A percentile compares a stretch with the other conserved stretches of the same genome.
phyloP scores from a whole-genome alignment of 2,888 invertebrate genomes.

The Heliconius ethilla region DNA sequence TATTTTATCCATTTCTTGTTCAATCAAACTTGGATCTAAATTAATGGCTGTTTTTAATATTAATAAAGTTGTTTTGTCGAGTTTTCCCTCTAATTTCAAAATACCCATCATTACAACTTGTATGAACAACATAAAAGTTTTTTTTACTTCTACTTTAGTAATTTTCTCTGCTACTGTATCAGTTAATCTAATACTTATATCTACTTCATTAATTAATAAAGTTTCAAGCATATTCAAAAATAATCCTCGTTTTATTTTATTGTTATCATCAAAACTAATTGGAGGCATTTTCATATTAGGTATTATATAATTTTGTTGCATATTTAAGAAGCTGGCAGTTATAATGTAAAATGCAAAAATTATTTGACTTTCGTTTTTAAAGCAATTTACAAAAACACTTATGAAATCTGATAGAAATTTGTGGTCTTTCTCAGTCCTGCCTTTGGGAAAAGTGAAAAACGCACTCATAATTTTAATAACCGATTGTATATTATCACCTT shows the following conservation, averaged over 20 bases:
- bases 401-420: conserved; percentile 68
- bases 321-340: conserved; percentile 60
- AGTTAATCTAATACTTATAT: conserved; percentile 66
- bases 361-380: conserved; percentile 65
- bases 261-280: conserved; percentile 59
- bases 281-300: conserved; percentile 62
- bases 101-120: conserved; percentile 69
- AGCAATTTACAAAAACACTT: conserved; percentile 68
- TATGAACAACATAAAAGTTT: conserved; percentile 66
- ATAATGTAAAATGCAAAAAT: conserved; percentile 74
- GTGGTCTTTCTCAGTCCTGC: conserved; percentile 55
- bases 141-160: conserved; percentile 69
- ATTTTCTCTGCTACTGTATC: conserved; percentile 69
- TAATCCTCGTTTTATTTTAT: conserved; percentile 65
- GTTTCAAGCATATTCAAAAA: conserved; percentile 68
- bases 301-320: conserved; percentile 67
- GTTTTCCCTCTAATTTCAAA: conserved; percentile 67
- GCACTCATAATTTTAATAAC: conserved; percentile 72
- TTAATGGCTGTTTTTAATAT: conserved; percentile 68
- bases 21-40: conserved; percentile 71
- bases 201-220: conserved; percentile 66
- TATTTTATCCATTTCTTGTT: conserved; percentile 65
- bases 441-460: conserved; percentile 67
- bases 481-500: conserved; percentile 73
- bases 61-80: conserved; percentile 64